These are phyloP conservation scores for Anoura caudifer DNA, from an alignment of 2,113 vertebrate genomes.

Conservation along the genomic window DNA sequence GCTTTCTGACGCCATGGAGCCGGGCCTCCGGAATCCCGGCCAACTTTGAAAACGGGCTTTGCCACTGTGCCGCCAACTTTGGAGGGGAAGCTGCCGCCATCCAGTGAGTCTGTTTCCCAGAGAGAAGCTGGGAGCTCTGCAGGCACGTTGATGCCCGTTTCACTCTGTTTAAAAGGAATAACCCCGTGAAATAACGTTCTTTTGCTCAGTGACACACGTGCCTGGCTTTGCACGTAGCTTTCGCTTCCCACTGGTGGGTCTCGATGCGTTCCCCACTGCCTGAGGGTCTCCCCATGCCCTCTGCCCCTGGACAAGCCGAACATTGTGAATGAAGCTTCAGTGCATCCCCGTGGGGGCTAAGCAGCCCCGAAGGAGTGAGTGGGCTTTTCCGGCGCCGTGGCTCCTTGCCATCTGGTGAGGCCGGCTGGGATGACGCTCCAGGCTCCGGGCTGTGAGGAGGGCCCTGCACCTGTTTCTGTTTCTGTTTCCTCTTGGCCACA, in stretches of 20 bases:
- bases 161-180: background rate
- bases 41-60: background rate
- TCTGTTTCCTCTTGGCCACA: background rate
- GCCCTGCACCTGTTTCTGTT: background rate
- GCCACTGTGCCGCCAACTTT: background rate
- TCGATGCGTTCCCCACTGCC: accelerated
- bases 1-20: background rate
- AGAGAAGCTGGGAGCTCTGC: background rate
- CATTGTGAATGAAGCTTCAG: accelerated
- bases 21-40: background rate
- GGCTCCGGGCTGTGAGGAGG: background rate
- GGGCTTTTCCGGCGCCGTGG: background rate
- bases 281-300: background rate
- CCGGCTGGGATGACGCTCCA: accelerated
- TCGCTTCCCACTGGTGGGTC: background rate
- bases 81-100: background rate
- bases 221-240: background rate
- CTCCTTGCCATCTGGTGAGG: background rate
- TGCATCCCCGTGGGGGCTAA: background rate
- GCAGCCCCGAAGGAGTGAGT: background rate
- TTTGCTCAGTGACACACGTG: background rate
- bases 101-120: background rate
- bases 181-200: accelerated
- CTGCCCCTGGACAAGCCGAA: background rate
- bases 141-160: accelerated